phyloP scores from a whole-genome alignment of 2,888 invertebrate species.

The Sphaerophoria rueppellii region DNA sequence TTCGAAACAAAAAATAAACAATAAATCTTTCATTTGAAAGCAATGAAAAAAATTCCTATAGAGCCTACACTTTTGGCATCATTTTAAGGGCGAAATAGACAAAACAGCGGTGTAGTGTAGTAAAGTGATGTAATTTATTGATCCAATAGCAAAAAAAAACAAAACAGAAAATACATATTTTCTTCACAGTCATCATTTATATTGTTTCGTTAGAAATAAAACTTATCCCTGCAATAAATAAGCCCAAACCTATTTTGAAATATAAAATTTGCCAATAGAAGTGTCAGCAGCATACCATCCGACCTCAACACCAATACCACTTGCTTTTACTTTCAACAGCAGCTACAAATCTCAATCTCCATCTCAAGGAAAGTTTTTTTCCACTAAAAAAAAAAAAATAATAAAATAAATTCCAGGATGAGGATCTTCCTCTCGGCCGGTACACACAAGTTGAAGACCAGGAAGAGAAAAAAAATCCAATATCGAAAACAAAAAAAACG shows the following conservation, averaged over 20 bases:
- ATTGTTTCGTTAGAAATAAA: slow-evolving; percentile 42
- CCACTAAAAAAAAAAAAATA: background rate
- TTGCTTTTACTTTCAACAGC: slow-evolving; percentile 40
- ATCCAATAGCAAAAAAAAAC: slow-evolving; percentile 19
- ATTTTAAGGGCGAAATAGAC: slow-evolving; percentile 25
- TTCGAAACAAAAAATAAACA: slow-evolving; percentile 3
- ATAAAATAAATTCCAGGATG: background rate
- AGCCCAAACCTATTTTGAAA: slow-evolving; percentile 57
- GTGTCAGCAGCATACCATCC: slow-evolving; percentile 60
- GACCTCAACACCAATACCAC: slow-evolving; percentile 7
- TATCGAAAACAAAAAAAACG: slow-evolving; percentile 65
- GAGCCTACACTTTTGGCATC: slow-evolving; percentile 24
- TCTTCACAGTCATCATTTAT: slow-evolving; percentile 48
- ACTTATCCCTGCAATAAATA: slow-evolving; percentile 45
- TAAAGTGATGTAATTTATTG: slow-evolving; percentile 29
- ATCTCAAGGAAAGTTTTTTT: slow-evolving; percentile 42
- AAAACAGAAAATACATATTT: slow-evolving; percentile 28
- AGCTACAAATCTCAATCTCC: slow-evolving; percentile 62
- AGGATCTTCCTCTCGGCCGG: slow-evolving; percentile 20
- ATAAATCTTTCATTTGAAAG: slow-evolving; percentile 28
- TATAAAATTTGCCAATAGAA: slow-evolving; percentile 60
- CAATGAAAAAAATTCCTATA: slow-evolving; percentile 20
- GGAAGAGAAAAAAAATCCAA: slow-evolving; percentile 48
- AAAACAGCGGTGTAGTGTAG: background rate
- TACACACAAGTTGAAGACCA: slow-evolving; percentile 9